These are phyloP conservation scores for Cinara cedri DNA, from an alignment of 2,888 invertebrate species.

Conservation along the genomic window DNA sequence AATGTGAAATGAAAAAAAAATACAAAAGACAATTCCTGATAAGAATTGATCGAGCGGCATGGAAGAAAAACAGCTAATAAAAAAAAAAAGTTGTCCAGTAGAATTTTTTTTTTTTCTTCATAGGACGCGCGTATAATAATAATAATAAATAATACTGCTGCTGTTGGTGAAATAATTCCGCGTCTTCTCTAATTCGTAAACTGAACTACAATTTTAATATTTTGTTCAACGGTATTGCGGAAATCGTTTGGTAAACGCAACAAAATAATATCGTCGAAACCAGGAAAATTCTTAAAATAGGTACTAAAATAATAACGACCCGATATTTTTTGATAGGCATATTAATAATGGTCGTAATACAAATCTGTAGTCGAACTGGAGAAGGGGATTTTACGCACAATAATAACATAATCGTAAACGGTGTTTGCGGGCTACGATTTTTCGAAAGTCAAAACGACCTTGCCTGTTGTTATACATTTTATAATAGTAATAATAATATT, in stretches of 20 bases:
- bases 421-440: background rate
- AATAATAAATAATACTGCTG: background rate
- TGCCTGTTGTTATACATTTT: background rate
- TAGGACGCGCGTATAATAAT: background rate
- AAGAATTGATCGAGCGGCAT: conserved; percentile 26
- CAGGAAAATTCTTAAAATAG: too few species aligned
- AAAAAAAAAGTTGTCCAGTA: background rate
- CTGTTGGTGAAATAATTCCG: background rate
- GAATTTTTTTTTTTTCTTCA: background rate
- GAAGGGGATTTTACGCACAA: conserved; percentile 1
- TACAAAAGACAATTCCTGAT: conserved; percentile 46
- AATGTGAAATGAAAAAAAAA: conserved; percentile 13
- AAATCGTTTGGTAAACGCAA: too few species aligned
- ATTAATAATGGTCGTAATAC: too few species aligned
- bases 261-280: too few species aligned
- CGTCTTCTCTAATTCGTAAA: background rate
- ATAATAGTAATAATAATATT: too few species aligned
- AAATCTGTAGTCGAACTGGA: background rate
- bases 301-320: too few species aligned
- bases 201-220: too few species aligned
- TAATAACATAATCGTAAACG: background rate
- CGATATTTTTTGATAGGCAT: too few species aligned
- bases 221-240: too few species aligned
- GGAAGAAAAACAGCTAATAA: conserved; percentile 42
- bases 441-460: conserved; percentile 18